These are phyloP conservation scores for Lithodes maja DNA, from an alignment of 2,888 invertebrate species.

Conservation along the genomic window DNA sequence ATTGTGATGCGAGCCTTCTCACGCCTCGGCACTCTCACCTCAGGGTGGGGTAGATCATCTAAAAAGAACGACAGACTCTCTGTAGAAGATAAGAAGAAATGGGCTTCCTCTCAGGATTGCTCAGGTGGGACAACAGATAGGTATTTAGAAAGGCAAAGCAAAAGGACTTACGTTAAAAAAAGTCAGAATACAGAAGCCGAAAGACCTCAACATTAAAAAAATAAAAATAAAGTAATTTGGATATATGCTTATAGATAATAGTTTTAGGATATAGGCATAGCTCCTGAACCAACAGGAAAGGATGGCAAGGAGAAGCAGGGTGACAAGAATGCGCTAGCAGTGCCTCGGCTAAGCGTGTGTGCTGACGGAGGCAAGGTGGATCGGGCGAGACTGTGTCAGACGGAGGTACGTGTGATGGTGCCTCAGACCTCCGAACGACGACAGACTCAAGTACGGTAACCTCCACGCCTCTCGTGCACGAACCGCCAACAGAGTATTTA, in stretches of 20 bases:
- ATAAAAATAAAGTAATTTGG: not conserved
- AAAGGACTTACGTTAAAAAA: not conserved
- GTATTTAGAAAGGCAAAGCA: not conserved
- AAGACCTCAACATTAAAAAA: not conserved
- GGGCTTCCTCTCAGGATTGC: slow-evolving; percentile 91
- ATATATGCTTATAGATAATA: not conserved
- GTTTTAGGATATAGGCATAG: not conserved
- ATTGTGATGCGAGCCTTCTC: slow-evolving; percentile 95
- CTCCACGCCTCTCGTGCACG: slow-evolving; percentile 52
- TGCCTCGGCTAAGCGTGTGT: slow-evolving; percentile 92
- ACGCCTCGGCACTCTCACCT: slow-evolving; percentile 87
- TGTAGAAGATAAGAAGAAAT: slow-evolving; percentile 92
- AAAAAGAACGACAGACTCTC: slow-evolving; percentile 80
- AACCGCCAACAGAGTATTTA: slow-evolving; percentile 29
- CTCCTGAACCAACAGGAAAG: slow-evolving; percentile 71
- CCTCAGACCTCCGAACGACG: slow-evolving; percentile 59
- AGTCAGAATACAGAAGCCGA: too few species aligned
- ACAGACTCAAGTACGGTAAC: slow-evolving; percentile 66
- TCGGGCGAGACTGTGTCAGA: slow-evolving; percentile 91
- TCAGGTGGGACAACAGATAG: slow-evolving; percentile 59
- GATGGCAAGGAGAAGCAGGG: slow-evolving; percentile 71
- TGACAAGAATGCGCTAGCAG: slow-evolving; percentile 86
- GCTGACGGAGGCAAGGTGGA: slow-evolving; percentile 96
- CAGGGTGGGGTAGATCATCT: slow-evolving; percentile 89
- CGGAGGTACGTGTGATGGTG: slow-evolving; percentile 80